Evolutionary conservation across 1,140 invertebrate genomes (phyloP).

Genomic region (Drosophila murphyi): DNA sequence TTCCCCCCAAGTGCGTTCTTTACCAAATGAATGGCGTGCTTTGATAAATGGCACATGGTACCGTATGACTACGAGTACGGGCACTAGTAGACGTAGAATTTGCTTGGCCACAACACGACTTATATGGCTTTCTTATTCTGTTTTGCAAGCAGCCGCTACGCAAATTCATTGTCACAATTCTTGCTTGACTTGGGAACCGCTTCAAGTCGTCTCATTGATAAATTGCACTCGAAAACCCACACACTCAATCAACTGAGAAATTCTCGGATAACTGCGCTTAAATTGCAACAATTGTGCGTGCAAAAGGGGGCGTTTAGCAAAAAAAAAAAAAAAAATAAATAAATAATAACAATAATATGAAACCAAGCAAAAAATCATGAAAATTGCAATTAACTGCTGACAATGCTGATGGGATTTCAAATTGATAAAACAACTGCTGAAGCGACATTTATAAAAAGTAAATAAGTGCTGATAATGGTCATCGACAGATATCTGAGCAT

Average conservation of each 20-base stretch:
- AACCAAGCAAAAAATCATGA: background rate
- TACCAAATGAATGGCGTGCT: constrained; percentile 54
- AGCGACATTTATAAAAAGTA: background rate
- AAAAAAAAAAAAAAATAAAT: constrained; percentile 15
- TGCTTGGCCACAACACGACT: constrained; percentile 19
- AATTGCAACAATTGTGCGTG: constrained; percentile 30
- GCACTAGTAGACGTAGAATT: background rate
- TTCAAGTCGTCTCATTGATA: constrained; percentile 30
- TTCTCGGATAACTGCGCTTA: constrained; percentile 15
- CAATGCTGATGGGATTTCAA: constrained; percentile 16
- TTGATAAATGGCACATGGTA: constrained; percentile 55
- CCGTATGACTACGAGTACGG: background rate
- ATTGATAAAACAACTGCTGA: constrained; percentile 5
- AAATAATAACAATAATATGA: background rate
- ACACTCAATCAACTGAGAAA: constrained; percentile 17
- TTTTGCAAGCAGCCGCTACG: background rate
- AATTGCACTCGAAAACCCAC: constrained; percentile 47
- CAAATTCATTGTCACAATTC: constrained; percentile 52
- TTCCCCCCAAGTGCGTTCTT: constrained; percentile 29
- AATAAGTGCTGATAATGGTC: background rate
- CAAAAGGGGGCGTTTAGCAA: constrained; percentile 25
- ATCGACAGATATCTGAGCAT: background rate
- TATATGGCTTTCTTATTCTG: constrained; percentile 56
- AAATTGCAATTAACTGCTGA: constrained; percentile 34
- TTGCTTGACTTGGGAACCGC: background rate